These are phyloP conservation scores for Charanyca ferruginea DNA, from an alignment of 2,888 invertebrate species.

Conservation along the genomic window DNA sequence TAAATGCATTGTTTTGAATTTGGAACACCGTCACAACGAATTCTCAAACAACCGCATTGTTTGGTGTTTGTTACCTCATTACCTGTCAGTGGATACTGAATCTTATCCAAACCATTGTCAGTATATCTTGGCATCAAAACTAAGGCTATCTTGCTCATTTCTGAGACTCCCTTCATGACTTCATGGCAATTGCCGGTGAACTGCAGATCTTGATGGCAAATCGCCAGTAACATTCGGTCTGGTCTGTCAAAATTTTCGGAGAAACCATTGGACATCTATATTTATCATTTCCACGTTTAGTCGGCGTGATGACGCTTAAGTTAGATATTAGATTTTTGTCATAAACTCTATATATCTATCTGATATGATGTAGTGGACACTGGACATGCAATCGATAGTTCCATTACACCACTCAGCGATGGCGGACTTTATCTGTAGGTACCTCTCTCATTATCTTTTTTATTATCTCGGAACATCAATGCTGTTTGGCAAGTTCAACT, in stretches of 20 bases:
- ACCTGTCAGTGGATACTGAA: slow-evolving; percentile 11
- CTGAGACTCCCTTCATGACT: slow-evolving; percentile 35
- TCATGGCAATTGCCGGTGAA: slow-evolving; percentile 53
- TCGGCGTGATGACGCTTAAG: slow-evolving; percentile 41
- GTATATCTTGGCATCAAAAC: slow-evolving; percentile 39
- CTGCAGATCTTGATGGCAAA: slow-evolving; percentile 54
- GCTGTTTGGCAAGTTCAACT: background rate
- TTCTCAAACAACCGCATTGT: slow-evolving; percentile 19
- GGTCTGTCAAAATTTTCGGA: slow-evolving; percentile 51
- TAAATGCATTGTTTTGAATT: slow-evolving; percentile 28
- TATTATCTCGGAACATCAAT: slow-evolving; percentile 10
- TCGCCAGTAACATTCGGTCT: slow-evolving; percentile 54
- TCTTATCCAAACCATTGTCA: slow-evolving; percentile 9
- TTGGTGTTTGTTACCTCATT: slow-evolving; percentile 21
- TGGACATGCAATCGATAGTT: slow-evolving; percentile 52
- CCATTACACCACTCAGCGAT: slow-evolving; percentile 32
- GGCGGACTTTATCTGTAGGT: slow-evolving; percentile 19
- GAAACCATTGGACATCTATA: slow-evolving; percentile 53
- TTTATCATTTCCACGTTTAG: slow-evolving; percentile 55
- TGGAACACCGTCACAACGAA: slow-evolving; percentile 6
- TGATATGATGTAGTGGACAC: slow-evolving; percentile 44
- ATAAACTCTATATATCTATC: slow-evolving; percentile 44
- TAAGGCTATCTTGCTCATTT: slow-evolving; percentile 39
- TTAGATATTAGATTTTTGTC: slow-evolving; percentile 36
- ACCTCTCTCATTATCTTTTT: slow-evolving; percentile 31